Percentiles rank a stretch among this genome's conserved stretches.
Evolutionary conservation across 2,113 vertebrate genomes (phyloP).

Genomic region (Clarias gariepinus): DNA sequence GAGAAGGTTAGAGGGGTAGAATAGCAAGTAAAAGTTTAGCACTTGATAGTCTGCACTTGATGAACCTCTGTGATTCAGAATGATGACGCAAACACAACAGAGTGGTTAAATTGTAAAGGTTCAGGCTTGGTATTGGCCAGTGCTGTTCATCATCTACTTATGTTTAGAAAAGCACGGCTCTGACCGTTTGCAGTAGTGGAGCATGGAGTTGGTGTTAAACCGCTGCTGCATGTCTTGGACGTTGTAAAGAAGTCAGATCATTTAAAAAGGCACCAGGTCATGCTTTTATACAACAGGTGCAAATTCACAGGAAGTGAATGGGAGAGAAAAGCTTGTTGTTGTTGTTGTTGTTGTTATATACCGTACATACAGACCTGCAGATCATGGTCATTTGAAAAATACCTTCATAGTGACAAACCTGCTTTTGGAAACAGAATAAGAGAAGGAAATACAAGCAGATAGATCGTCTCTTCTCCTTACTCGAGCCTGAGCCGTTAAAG

Average conservation of each 20-base stretch:
- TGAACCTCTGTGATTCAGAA: neutral
- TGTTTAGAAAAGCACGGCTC: neutral
- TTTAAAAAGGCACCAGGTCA: slow-evolving; percentile 19
- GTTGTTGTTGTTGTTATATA: no score
- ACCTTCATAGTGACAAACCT: slow-evolving; percentile 48
- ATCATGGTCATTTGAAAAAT: slow-evolving; percentile 41
- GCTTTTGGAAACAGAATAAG: slow-evolving; percentile 42
- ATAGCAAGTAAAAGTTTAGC: neutral
- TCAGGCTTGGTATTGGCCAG: neutral
- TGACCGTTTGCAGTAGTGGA: neutral
- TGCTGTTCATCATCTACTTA: neutral
- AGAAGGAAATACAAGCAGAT: slow-evolving; percentile 11
- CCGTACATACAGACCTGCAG: slow-evolving; percentile 43
- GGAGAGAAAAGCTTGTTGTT: slow-evolving; percentile 39
- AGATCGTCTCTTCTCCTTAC: slow-evolving; percentile 12
- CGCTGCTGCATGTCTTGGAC: neutral
- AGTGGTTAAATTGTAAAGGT: neutral
- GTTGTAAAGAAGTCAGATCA: neutral
- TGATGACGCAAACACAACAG: neutral
- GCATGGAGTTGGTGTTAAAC: neutral
- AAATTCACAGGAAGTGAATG: slow-evolving; percentile 68
- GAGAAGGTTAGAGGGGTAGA: neutral
- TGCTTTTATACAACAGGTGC: slow-evolving; percentile 65
- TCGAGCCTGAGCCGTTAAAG: neutral
- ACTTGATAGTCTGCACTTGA: neutral